These are phyloP conservation scores for Tetragnatha versicolor DNA, from an alignment of 1,140 invertebrate species.

Conservation along the genomic window DNA sequence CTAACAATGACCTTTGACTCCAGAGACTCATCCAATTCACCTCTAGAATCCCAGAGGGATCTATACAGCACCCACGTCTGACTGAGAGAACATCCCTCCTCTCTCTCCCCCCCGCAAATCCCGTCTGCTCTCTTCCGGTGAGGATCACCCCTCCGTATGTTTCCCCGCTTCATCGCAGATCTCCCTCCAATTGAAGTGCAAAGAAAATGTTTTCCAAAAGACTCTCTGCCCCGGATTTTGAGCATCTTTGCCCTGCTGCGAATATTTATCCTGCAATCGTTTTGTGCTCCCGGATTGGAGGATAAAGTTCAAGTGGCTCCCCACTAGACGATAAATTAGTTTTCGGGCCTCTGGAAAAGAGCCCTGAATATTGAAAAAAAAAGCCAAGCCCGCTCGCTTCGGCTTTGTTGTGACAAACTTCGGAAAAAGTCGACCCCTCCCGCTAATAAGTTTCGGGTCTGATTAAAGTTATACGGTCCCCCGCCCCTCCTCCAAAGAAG, in stretches of 20 bases:
- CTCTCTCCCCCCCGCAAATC: too few relatives aligned
- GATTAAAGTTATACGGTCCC: too few relatives aligned
- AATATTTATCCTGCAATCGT: constrained; percentile 51
- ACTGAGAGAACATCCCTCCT: too few relatives aligned
- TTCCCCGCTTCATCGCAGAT: constrained; percentile 42
- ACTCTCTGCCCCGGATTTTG: constrained; percentile 38
- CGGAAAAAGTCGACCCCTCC: background rate
- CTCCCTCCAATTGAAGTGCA: constrained; percentile 52
- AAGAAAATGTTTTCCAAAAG: constrained; percentile 51
- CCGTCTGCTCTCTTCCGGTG: too few relatives aligned
- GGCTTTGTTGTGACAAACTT: constrained; percentile 40
- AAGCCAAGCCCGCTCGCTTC: background rate
- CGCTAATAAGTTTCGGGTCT: constrained; percentile 8
- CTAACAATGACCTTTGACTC: too few relatives aligned
- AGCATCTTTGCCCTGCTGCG: constrained; percentile 53
- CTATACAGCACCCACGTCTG: too few relatives aligned
- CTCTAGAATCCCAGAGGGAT: too few relatives aligned
- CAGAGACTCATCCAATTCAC: too few relatives aligned
- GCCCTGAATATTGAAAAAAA: constrained; percentile 38
- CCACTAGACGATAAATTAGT: constrained; percentile 54
- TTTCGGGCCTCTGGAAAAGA: constrained; percentile 14
- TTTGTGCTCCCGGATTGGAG: constrained; percentile 40
- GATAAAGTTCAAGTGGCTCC: constrained; percentile 47
- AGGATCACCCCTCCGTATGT: constrained; percentile 8
- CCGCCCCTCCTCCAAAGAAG: too few relatives aligned